Percentiles rank a stretch among this genome's conserved stretches.
Conservation (phyloP, 2,888 invertebrate genomes). For the Athalia rosae region DNA sequence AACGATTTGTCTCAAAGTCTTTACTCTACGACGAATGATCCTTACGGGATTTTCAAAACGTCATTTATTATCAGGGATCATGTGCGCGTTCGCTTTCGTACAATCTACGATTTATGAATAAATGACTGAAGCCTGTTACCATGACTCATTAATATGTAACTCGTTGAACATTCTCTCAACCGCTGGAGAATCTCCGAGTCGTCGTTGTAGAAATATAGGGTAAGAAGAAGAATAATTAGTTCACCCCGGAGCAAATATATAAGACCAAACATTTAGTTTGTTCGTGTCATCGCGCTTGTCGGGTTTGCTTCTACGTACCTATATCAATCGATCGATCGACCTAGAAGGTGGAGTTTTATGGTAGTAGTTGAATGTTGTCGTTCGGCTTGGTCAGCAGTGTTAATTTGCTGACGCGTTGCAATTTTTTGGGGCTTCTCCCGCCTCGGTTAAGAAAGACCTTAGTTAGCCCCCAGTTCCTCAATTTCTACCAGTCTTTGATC, state of each 20-base stretch:
- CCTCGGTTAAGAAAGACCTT: neutral
- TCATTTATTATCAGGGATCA: no score
- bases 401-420: slow-evolving; percentile 8
- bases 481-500: neutral
- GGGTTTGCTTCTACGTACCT: neutral
- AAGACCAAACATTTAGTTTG: no score
- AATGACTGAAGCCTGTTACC: no score
- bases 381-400: slow-evolving; percentile 2
- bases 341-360: neutral
- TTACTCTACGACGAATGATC: no score
- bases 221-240: neutral
- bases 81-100: no score
- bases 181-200: no score
- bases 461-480: neutral
- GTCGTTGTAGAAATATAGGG: neutral
- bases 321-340: slow-evolving; percentile 19
- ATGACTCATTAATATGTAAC: no score
- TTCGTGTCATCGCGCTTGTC: neutral
- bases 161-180: no score
- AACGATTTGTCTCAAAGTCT: no score
- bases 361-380: neutral
- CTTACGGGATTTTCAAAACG: no score
- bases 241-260: neutral
- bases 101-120: no score
- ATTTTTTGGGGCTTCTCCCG: slow-evolving; percentile 7